Conservation (phyloP, 2,797 vertebrate species). For the Lophius americanus region DNA sequence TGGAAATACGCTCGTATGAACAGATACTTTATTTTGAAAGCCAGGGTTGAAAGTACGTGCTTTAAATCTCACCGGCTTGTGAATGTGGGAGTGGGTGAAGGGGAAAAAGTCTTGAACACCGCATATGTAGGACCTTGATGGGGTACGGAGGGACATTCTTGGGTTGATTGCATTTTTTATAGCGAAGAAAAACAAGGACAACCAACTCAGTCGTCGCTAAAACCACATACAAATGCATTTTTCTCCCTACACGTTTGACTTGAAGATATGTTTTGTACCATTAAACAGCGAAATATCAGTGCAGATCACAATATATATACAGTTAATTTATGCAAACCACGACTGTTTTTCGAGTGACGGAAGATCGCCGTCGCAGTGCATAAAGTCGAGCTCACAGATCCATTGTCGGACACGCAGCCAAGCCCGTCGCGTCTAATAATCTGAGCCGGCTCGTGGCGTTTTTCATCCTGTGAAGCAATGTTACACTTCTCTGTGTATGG, state of each 20-base stretch:
- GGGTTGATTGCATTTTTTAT: conserved; percentile 31
- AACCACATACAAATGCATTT: conserved; percentile 2
- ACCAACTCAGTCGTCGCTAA: neutral
- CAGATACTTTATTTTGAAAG: conserved; percentile 34
- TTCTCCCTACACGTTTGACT: conserved; percentile 32
- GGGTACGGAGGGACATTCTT: conserved; percentile 68
- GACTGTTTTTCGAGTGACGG: conserved; percentile 23
- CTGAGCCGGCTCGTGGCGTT: conserved; percentile 47
- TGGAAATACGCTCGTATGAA: fast-evolving
- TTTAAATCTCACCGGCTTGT: conserved; percentile 1
- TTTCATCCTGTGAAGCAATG: conserved; percentile 38
- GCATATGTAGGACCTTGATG: conserved; percentile 66
- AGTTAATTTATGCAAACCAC: neutral
- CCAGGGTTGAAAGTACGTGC: fast-evolving
- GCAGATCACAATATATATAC: neutral
- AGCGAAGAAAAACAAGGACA: neutral
- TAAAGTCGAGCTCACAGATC: conserved; percentile 68
- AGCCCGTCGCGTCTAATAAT: conserved; percentile 69
- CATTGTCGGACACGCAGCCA: conserved; percentile 72
- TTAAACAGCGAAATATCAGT: conserved; percentile 18
- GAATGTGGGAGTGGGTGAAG: conserved; percentile 69
- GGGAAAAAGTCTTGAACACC: conserved; percentile 74
- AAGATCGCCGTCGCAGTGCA: conserved; percentile 62
- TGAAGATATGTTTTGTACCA: conserved; percentile 24
- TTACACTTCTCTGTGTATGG: conserved; percentile 1